Evolutionary conservation across 2,113 vertebrate species (phyloP), one percentile per base, ranked within the genome.

Genomic region (Caloenas nicobarica): DNA sequence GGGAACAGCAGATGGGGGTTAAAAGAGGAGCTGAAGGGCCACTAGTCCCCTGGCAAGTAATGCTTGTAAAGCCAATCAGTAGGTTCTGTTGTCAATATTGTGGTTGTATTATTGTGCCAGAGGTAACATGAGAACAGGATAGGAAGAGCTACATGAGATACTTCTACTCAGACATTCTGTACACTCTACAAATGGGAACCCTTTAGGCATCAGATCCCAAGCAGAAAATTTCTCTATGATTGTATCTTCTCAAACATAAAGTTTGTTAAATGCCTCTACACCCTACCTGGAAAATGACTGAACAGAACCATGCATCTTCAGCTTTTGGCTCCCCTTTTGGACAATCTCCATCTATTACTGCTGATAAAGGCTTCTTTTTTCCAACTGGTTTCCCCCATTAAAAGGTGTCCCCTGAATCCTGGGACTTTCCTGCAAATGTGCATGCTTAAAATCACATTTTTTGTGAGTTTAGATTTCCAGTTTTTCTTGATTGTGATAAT

Each of bases 311-410:
- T 62, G 34, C 11, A 51, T 46, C 56, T 82, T 73, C 36, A 82
- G n/a, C 7, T 70, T 91, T 94, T 93, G 50, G 21, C 51, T 95
- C 34, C 77, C 23, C 68, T 95, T 89, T 90, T 90, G 68, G 71
- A 29, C 33, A 54, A 31, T 58, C 38, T 86, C n/a, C 13, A 42
- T 91, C n/a, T 56, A 16, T 57, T 68, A 50, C 31, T 85, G 16
- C 72, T 88, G 62, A 79, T 77, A 86, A 92, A 77, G 28, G 34
- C 36, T 73, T 88, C 38, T 82, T 74, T 90, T 25, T 46, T 56
- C 16, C 16, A 79, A 11, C 74, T 46, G 14, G 64, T 81, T 80
- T 73, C 23, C 46, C 58, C 86, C 68, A 92, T 94, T 87, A 70
- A 81, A 95, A 85, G 77, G 96, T 64, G 93, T 95, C 42, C 9